A percentile compares a stretch with the other conserved stretches of the same genome.
phyloP scores from a whole-genome alignment of 2,113 vertebrate species.

The Suricata suricatta region DNA sequence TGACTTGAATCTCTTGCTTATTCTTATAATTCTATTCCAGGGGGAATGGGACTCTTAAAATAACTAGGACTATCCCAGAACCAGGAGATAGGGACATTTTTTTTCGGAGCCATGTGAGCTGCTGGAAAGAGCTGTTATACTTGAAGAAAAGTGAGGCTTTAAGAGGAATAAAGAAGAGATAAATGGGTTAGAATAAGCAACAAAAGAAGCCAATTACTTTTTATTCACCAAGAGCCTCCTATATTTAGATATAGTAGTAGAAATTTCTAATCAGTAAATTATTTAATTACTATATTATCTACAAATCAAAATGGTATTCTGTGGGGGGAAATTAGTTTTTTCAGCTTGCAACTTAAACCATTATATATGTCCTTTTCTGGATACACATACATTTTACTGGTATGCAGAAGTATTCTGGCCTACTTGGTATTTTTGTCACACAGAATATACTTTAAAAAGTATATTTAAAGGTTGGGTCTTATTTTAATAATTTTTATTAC shows the following conservation, averaged over 20 bases:
- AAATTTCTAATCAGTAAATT: background rate
- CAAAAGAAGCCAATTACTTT: background rate
- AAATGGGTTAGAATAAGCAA: background rate
- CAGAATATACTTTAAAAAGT: background rate
- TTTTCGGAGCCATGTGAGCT: background rate
- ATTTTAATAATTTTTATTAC: background rate
- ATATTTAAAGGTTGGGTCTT: background rate
- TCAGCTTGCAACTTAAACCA: background rate
- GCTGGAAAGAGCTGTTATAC: background rate
- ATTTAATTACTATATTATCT: background rate
- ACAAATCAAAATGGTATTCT: background rate
- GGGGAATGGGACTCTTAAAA: background rate
- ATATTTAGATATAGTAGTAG: background rate
- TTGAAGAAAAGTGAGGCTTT: background rate
- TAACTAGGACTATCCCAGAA: background rate
- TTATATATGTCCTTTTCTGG: background rate
- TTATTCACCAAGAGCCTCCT: background rate
- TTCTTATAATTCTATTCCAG: background rate
- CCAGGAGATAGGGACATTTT: background rate
- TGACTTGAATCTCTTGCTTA: background rate
- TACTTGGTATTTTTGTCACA: background rate
- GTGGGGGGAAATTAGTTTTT: background rate
- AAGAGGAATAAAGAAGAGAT: background rate
- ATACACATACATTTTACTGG: background rate
- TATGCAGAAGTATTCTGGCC: background rate